These are phyloP conservation scores for Tychaedon coryphoeus DNA, from an alignment of 2,113 vertebrate genomes.

Conservation along the genomic window DNA sequence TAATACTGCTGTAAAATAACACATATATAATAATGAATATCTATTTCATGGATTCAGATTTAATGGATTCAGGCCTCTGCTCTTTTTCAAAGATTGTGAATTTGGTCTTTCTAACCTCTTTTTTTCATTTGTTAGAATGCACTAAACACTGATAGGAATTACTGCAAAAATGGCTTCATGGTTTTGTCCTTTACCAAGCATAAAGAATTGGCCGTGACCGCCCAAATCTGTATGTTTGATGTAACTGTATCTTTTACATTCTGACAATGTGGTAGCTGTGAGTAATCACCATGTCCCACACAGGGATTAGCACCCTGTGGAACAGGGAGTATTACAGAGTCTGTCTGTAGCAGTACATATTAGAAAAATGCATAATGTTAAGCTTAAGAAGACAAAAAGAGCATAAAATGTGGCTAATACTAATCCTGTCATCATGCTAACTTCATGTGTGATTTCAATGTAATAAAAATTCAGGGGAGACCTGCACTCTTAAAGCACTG, in stretches of 20 bases:
- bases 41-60: not conserved
- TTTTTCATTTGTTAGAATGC: not conserved
- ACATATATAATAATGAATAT: not conserved
- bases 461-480: not conserved
- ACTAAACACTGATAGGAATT: not conserved
- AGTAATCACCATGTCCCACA: not conserved
- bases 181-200: not conserved
- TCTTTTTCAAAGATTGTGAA: not conserved
- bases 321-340: not conserved
- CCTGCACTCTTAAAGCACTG: not conserved
- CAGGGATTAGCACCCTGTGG: not conserved
- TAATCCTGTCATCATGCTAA: not conserved
- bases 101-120: not conserved
- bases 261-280: conserved; percentile 2
- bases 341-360: not conserved
- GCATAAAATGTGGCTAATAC: not conserved
- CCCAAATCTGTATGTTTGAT: not conserved
- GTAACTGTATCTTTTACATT: not conserved
- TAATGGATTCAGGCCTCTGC: not conserved
- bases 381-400: not conserved
- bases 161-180: not conserved
- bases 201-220: not conserved
- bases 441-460: not conserved
- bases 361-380: not conserved
- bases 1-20: not conserved